Conservation (phyloP, 2,888 invertebrate genomes). For the Lithophane semibrunnea region DNA sequence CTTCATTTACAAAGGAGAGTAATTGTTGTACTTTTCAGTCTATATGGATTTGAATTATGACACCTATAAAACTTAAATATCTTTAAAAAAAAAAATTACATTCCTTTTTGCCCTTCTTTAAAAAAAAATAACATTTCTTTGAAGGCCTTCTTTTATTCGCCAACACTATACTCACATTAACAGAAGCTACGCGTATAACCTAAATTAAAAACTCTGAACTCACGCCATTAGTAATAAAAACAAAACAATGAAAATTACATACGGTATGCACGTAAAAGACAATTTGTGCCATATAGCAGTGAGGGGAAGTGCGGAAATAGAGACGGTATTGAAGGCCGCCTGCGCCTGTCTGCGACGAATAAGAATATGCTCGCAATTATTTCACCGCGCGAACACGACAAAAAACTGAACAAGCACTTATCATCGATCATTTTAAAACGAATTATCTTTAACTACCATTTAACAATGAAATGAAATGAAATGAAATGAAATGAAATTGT, state of each 20-base stretch:
- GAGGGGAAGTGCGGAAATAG: slow-evolving; percentile 73
- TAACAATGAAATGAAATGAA: slow-evolving; percentile 66
- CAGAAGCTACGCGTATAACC: slow-evolving; percentile 38
- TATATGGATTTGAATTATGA: neutral
- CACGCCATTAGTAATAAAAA: slow-evolving; percentile 14
- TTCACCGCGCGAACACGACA: slow-evolving; percentile 65
- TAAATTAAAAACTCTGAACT: slow-evolving; percentile 38
- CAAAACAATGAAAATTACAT: slow-evolving; percentile 33
- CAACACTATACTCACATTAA: slow-evolving; percentile 41
- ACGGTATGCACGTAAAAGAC: slow-evolving; percentile 28
- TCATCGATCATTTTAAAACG: slow-evolving; percentile 78
- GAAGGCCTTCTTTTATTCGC: neutral
- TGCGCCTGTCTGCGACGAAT: slow-evolving; percentile 54
- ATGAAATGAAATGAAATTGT: too few relatives aligned
- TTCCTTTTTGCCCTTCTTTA: too few relatives aligned
- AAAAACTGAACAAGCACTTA: slow-evolving; percentile 75
- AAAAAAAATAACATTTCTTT: neutral
- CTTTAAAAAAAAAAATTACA: neutral
- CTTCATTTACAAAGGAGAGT: slow-evolving; percentile 62
- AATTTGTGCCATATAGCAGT: slow-evolving; percentile 59
- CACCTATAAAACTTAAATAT: neutral
- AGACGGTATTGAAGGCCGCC: slow-evolving; percentile 70
- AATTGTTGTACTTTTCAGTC: slow-evolving; percentile 27
- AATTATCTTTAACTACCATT: slow-evolving; percentile 77
- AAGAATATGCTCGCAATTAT: slow-evolving; percentile 67